Conservation (phyloP, 1,140 invertebrate genomes). For the Phymastichus coffea region DNA sequence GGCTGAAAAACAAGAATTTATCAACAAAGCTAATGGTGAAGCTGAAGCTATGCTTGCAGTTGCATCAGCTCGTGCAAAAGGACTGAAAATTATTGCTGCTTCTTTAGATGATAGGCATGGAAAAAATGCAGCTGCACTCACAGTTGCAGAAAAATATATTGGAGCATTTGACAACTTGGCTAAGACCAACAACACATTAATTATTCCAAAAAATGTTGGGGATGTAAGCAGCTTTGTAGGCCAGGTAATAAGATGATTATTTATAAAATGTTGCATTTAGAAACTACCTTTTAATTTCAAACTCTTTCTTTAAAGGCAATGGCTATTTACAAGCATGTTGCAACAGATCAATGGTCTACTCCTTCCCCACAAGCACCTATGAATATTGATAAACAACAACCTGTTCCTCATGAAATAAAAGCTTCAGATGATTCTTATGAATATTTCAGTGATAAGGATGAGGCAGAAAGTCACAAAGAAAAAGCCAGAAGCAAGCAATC, state of each 20-base stretch:
- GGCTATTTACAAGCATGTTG: constrained; percentile 69
- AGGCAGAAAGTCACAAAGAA: constrained; percentile 44
- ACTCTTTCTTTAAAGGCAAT: constrained; percentile 71
- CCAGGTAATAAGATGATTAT: constrained; percentile 69
- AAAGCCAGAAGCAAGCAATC: constrained; percentile 22
- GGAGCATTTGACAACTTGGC: constrained; percentile 90
- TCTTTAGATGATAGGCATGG: constrained; percentile 70
- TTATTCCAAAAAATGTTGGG: constrained; percentile 86
- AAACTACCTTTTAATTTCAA: too few relatives aligned
- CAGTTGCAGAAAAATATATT: constrained; percentile 94
- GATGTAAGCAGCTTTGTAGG: constrained; percentile 83
- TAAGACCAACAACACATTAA: constrained; percentile 90
- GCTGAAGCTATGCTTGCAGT: constrained; percentile 83
- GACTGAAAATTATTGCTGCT: constrained; percentile 73
- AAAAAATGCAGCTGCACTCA: constrained; percentile 86
- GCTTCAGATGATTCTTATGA: constrained; percentile 49
- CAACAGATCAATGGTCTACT: constrained; percentile 37
- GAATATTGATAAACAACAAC: constrained; percentile 13
- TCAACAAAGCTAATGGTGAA: constrained; percentile 81
- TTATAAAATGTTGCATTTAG: background rate
- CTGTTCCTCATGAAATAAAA: constrained; percentile 32
- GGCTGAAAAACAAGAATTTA: constrained; percentile 83
- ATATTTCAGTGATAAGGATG: constrained; percentile 62
- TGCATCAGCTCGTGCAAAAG: constrained; percentile 79
- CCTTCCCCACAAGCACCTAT: background rate